phyloP scores from a whole-genome alignment of 2,113 vertebrate genomes.

The Corynorhinus townsendii region DNA sequence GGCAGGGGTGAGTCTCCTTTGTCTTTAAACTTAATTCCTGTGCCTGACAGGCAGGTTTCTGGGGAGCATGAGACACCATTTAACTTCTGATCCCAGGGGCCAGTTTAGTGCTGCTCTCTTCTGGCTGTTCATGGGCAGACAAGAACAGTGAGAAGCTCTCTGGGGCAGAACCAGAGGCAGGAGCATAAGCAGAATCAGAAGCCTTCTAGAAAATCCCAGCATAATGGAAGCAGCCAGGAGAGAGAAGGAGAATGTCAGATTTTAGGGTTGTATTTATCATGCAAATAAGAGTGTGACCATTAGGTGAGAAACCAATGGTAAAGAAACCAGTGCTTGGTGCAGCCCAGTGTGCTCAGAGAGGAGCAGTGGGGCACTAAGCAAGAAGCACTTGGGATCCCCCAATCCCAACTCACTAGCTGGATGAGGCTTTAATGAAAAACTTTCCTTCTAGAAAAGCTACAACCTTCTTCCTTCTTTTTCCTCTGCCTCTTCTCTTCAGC shows the following conservation, averaged over 20 bases:
- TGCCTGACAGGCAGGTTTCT: background rate
- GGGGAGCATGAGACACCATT: background rate
- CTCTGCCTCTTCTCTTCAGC: background rate
- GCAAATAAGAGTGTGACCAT: background rate
- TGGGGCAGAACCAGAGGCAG: background rate
- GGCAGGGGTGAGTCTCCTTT: background rate
- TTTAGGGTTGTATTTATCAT: background rate
- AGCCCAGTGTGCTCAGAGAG: background rate
- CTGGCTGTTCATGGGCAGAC: background rate
- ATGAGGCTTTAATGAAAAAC: background rate
- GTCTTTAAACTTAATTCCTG: background rate
- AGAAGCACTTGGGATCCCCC: background rate
- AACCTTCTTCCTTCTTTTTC: too few relatives aligned
- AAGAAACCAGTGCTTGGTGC: background rate
- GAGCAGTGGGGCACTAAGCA: rapidly evolving
- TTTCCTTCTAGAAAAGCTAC: background rate
- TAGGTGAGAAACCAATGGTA: background rate
- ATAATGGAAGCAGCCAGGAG: background rate
- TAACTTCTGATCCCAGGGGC: background rate
- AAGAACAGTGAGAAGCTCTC: background rate
- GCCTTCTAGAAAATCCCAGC: background rate
- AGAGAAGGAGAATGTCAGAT: background rate
- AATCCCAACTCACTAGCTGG: background rate
- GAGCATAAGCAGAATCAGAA: background rate
- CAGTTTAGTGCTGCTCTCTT: background rate